Evolutionary conservation across 2,113 vertebrate species (phyloP), one percentile per base, ranked within the genome.

Genomic region (Scartelaos histophorus): DNA sequence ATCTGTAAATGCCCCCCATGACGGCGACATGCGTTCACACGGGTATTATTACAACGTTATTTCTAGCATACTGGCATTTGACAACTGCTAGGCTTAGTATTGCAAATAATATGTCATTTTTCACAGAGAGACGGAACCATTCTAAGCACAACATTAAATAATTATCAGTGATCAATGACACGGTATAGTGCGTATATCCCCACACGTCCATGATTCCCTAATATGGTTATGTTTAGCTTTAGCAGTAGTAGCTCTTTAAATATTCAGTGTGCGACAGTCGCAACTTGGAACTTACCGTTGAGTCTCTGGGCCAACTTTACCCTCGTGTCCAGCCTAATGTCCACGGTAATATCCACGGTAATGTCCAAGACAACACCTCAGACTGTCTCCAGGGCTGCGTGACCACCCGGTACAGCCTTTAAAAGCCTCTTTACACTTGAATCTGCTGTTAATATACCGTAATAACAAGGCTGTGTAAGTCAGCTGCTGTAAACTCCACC

Each of bases 61-160:
- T 92, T 92, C 86, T 79, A 88, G 89, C 83, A 45, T 81, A 72
- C 68, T 78, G 88, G 70, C 83, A 81, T 82, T 82, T 88, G 80
- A 88, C 92, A 92, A 90, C 90, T 92, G 91, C 85, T 66, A 3
- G 81, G 76, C 79, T 61, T 16, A 13, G 21, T 24, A 21, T 56
- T n/a, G n/a, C 9, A 22, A 56, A 56, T 56, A 56, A 22, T 10
- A 17, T 24, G 54, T 58, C 0, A 13, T 25, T 13, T 58, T 58
- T 58, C 56, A n/a, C n/a, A n/a, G n/a, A n/a, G n/a, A n/a, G n/a
- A n/a, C n/a, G n/a, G n/a, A n/a, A n/a, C n/a, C n/a, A n/a, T n/a
- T n/a, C n/a, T n/a, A n/a, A n/a, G n/a, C n/a, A n/a, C n/a, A n/a
- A n/a, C n/a, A n/a, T n/a, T n/a, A n/a, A n/a, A n/a, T n/a, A n/a